Base-by-base conservation (phyloP, 2,113 vertebrate genomes). In the Agapornis roseicollis region DNA sequence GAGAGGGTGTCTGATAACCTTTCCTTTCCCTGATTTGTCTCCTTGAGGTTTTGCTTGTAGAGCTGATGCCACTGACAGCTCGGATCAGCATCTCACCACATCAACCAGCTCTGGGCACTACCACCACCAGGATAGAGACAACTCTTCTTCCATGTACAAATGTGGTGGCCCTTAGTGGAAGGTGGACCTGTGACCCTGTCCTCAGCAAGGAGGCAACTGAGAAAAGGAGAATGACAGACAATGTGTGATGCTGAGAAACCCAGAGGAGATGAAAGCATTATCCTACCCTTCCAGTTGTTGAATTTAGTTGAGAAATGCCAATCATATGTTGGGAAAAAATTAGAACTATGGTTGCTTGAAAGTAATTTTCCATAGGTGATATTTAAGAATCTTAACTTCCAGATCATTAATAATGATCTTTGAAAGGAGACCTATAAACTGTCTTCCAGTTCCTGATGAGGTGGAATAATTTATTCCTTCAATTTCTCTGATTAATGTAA, bases 381-480 rank as follows among this genome's bases (percentile, higher is more conserved):
- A 53, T 85, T 94, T 80, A 81, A 89, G 70, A 41, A 66, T 70
- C 41, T 85, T 66, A 65, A 53, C 53, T 83, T 90, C 53, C 37
- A 73, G 61, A 82, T 83, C 1, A 4, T 93, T 91, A 96, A 93
- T 85, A 93, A 77, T 37, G 41, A 41, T 80, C 63, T 85, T 93
- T 93, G 78, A 92, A 94, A 55, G 76, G 74, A 76, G 65, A 28
- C 35, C 47, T 92, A 5, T 60, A 70, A 95, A 83, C 22, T 63
- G 25, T 77, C 74, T 93, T 85, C 64, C 53, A 85, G 72, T 58
- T 94, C 55, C 56, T 88, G 58, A 94, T 77, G 89, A 84, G 61
- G 77, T 41, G 52, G 81, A 94, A 82, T 91, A 93, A 96, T 96
- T 95, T 84, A 96, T 95, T 68, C 63, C 52, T 88, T 71, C 80